Evolutionary conservation across 1,140 invertebrate species (phyloP).

Genomic region (Papilio helenus): DNA sequence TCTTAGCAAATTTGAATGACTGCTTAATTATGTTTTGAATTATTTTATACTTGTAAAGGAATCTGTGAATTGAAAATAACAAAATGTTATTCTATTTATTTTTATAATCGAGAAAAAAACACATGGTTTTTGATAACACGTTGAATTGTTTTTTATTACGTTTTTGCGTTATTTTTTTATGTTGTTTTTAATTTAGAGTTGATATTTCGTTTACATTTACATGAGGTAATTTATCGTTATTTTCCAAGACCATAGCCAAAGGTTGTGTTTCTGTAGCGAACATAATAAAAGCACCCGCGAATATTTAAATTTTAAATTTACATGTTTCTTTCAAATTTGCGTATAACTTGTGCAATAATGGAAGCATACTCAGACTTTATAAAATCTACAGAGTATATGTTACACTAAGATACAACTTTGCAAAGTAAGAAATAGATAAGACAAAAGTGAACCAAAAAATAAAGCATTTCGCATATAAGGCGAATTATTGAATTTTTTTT

Average conservation of each 20-base stretch:
- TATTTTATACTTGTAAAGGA: not conserved
- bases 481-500: too few species aligned
- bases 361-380: slow-evolving; percentile 30
- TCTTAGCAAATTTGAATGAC: slow-evolving; percentile 8
- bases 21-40: slow-evolving; percentile 1
- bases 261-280: too few species aligned
- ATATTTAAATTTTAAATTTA: slow-evolving; percentile 35
- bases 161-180: not conserved
- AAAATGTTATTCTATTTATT: too few species aligned
- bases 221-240: not conserved
- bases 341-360: slow-evolving; percentile 24
- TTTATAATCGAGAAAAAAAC: too few species aligned
- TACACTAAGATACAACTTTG: slow-evolving; percentile 18
- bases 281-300: not conserved
- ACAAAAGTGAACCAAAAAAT: not conserved
- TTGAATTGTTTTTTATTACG: too few species aligned
- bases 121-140: too few species aligned
- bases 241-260: not conserved
- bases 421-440: slow-evolving; percentile 5
- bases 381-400: slow-evolving; percentile 6
- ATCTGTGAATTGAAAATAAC: too few species aligned
- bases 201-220: not conserved
- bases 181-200: not conserved
- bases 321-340: slow-evolving; percentile 32
- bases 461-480: too few species aligned